These are phyloP conservation scores for Caenorhabditis angaria DNA, from an alignment of 2,888 invertebrate genomes.

Conservation along the genomic window DNA sequence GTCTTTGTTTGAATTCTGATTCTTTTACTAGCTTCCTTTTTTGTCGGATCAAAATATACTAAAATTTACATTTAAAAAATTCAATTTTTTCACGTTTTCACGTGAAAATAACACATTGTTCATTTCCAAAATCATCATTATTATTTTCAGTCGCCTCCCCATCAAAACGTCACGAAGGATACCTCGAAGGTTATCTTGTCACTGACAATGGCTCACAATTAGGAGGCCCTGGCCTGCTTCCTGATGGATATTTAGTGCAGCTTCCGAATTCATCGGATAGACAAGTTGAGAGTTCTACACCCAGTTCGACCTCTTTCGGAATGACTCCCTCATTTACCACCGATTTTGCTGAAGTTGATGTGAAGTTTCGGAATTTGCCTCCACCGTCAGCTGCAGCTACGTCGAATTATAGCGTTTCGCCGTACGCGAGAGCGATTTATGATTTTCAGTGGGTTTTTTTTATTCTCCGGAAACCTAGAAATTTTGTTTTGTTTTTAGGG, in stretches of 20 bases:
- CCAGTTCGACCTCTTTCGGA: too few species aligned
- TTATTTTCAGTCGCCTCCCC: slow-evolving; percentile 19
- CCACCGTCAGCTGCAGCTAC: slow-evolving; percentile 5
- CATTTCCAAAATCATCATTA: background rate
- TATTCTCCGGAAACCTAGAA: background rate
- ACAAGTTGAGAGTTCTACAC: background rate
- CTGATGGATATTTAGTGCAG: slow-evolving; percentile 4
- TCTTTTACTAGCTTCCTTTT: too few species aligned
- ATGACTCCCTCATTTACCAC: slow-evolving; percentile 53
- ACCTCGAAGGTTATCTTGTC: slow-evolving; percentile 27
- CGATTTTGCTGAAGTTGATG: slow-evolving; percentile 41
- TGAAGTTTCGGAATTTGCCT: slow-evolving; percentile 25
- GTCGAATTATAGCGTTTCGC: slow-evolving; percentile 30
- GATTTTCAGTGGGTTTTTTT: slow-evolving; percentile 46
- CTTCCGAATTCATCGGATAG: background rate
- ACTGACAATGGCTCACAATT: slow-evolving; percentile 23
- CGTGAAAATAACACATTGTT: too few species aligned
- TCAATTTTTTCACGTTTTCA: too few species aligned
- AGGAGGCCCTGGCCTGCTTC: slow-evolving; percentile 15
- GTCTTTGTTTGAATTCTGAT: too few species aligned
- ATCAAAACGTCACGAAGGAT: slow-evolving; percentile 16
- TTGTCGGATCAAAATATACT: too few species aligned
- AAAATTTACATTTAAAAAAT: too few species aligned
- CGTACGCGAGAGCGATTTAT: slow-evolving; percentile 52
- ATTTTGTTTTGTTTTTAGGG: slow-evolving; percentile 36